Conservation (phyloP, 2,888 invertebrate genomes). For the Galerucella pusilla region DNA sequence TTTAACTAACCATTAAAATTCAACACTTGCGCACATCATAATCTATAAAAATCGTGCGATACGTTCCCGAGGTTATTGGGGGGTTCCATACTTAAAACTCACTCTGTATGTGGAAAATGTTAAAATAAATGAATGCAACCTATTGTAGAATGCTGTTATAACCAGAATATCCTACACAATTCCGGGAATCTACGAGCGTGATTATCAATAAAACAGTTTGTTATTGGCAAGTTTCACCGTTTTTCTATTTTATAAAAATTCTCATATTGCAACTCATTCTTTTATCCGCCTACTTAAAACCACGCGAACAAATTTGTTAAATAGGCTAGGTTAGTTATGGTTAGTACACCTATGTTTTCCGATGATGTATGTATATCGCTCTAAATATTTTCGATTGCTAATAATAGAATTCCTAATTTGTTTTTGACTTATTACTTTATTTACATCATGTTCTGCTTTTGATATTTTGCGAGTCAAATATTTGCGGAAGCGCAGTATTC, state of each 20-base stretch:
- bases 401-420: constrained; percentile 20
- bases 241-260: constrained; percentile 10
- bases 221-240: background rate
- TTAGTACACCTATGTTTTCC: constrained; percentile 17
- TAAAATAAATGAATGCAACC: background rate
- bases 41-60: no score
- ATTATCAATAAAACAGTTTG: background rate
- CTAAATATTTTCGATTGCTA: constrained; percentile 17
- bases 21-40: no score
- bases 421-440: constrained; percentile 15
- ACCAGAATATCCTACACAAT: background rate
- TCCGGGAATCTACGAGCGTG: background rate
- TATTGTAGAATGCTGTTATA: background rate
- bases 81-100: no score
- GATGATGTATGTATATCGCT: constrained; percentile 10
- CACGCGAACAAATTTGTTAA: constrained; percentile 13
- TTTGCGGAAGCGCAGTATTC: background rate
- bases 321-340: constrained; percentile 33
- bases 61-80: no score
- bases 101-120: no score
- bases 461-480: background rate
- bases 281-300: background rate
- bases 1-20: no score
- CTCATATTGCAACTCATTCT: constrained; percentile 3
- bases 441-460: constrained; percentile 18